phyloP scores from a whole-genome alignment of 2,888 invertebrate genomes.

The Hemicrepidius hirtus region DNA sequence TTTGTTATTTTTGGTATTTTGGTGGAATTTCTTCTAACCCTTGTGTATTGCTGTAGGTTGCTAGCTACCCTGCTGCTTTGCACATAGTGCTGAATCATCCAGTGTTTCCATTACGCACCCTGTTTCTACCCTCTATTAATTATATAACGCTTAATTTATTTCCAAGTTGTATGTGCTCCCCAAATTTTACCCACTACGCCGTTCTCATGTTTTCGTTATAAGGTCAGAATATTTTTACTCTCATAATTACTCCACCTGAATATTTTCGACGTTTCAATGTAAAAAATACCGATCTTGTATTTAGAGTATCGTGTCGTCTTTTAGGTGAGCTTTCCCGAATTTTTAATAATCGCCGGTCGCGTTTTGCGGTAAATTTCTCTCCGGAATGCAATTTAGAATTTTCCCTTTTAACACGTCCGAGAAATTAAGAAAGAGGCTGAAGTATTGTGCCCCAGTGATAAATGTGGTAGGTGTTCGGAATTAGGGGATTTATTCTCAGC shows the following conservation, averaged over 20 bases:
- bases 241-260: constrained; percentile 39
- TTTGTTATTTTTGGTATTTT: constrained; percentile 46
- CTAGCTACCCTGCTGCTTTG: constrained; percentile 38
- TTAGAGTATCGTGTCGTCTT: background rate
- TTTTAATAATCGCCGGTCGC: constrained; percentile 13
- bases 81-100: constrained; percentile 52
- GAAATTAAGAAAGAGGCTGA: constrained; percentile 37
- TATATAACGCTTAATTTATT: constrained; percentile 54
- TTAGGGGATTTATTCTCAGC: constrained; percentile 38
- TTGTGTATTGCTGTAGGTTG: constrained; percentile 39
- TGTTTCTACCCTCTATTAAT: constrained; percentile 51
- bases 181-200: constrained; percentile 46
- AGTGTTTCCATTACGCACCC: constrained; percentile 51
- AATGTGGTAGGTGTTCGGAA: constrained; percentile 39
- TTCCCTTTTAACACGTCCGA: constrained; percentile 24
- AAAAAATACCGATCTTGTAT: background rate
- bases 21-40: constrained; percentile 40
- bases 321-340: background rate
- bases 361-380: constrained; percentile 22
- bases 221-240: constrained; percentile 41
- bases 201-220: constrained; percentile 46
- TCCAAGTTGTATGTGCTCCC: constrained; percentile 50
- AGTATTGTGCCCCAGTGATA: constrained; percentile 33
- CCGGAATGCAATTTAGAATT: constrained; percentile 26
- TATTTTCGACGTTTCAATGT: constrained; percentile 1